Evolutionary conservation across 2,888 invertebrate genomes (phyloP), one percentile per base, ranked within the genome.

Genomic region (Laothoe populi): DNA sequence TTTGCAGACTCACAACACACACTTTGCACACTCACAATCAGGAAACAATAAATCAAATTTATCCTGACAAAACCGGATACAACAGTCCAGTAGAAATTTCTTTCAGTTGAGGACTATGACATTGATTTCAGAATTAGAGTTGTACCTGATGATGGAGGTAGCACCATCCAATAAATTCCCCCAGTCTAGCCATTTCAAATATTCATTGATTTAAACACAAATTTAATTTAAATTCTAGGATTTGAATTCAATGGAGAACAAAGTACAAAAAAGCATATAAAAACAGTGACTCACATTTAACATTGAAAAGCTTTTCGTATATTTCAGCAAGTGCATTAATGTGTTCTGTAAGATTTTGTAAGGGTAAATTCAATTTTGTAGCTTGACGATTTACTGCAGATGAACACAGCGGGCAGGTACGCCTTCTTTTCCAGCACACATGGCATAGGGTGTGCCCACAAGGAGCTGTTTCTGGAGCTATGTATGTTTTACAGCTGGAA

Each of bases 391-490:
- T 80, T 1, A 88, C 60, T 7, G 79, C 64, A 7, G 65, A 65
- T 1, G 76, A 70, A 78, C 92, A 92, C 19, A 65, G 63, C 3
- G 86, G 83, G 46, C 92, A 92, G 16, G 72, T 70, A 1, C 74
- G 78, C 11, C 83, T 75, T 8, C 80, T 78, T 4, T 72, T 64
- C 91, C 91, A 92, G 69, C 92, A 92, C 0, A 72, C 72, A 60
- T 86, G 85, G 65, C 92, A 92, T 57, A 90, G 72, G 0, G 84
- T 82, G 65, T 92, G 92, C 3, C 90, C 89, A 70, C 92, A 92
- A 4, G 70, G 21, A 16, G 90, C 86, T 59, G 87, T 87, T 42
- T 83, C 79, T 10, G 90, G 88, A 49, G 81, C 80, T 64, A 80
- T 75, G 67, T 81, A 91, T 66, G 80, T 84, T 68, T 87, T 88